Percentiles rank a stretch among this genome's conserved stretches.
These are phyloP conservation scores for Leptoclinus maculatus DNA, from an alignment of 2,797 vertebrate genomes.

Conservation along the genomic window DNA sequence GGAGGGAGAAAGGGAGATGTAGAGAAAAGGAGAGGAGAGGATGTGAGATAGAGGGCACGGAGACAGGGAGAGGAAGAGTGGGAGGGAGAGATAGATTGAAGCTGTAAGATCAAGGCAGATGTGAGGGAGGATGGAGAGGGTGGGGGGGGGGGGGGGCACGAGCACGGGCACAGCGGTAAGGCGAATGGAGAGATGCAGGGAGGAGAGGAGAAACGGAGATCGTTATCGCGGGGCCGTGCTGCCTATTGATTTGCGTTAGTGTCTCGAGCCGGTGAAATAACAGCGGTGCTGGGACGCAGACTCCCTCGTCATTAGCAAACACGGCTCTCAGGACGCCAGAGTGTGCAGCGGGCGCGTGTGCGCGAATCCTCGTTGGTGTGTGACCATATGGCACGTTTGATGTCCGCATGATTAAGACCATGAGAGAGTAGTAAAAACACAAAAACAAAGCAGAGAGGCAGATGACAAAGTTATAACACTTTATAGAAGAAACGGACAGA, in stretches of 20 bases:
- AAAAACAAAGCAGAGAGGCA: slow-evolving; percentile 42
- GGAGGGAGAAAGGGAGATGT: slow-evolving; percentile 14
- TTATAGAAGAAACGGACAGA: slow-evolving; percentile 35
- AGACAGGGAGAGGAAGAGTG: slow-evolving; percentile 58
- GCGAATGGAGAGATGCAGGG: slow-evolving; percentile 67
- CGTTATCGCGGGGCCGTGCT: slow-evolving; percentile 74
- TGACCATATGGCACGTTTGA: slow-evolving; percentile 71
- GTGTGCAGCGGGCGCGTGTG: slow-evolving; percentile 15
- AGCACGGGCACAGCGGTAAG: slow-evolving; percentile 40
- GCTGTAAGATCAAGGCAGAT: slow-evolving; percentile 74
- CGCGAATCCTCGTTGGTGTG: slow-evolving; percentile 20
- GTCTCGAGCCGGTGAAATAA: slow-evolving; percentile 73
- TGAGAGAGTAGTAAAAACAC: slow-evolving; percentile 7
- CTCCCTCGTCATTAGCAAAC: slow-evolving; percentile 69
- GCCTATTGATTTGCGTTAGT: slow-evolving; percentile 77
- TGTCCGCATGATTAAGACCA: slow-evolving; percentile 60
- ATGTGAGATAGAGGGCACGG: slow-evolving; percentile 61
- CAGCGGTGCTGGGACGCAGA: slow-evolving; percentile 67
- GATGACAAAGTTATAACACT: slow-evolving; percentile 67
- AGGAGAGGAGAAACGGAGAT: slow-evolving; percentile 72
- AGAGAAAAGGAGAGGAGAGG: slow-evolving; percentile 28
- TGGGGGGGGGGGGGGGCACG: slow-evolving; percentile 13
- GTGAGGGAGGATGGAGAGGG: slow-evolving; percentile 51
- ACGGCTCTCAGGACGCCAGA: slow-evolving; percentile 37
- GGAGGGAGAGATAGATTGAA: slow-evolving; percentile 65